Base-by-base conservation (phyloP, 2,888 invertebrate species). In the Timema cristinae region DNA sequence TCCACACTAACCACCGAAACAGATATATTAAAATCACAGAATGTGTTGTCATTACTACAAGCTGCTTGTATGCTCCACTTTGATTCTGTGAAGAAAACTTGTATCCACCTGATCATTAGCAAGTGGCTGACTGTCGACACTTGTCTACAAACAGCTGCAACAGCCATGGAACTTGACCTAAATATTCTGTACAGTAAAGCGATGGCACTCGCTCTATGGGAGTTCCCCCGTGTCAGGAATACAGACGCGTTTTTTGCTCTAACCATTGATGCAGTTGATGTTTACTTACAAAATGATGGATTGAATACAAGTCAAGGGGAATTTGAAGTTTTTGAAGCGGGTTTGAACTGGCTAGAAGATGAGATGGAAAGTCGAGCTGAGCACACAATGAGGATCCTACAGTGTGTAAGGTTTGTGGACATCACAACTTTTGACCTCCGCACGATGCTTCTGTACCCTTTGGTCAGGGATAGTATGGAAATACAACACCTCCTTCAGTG, bases 1-100 rank as follows among this genome's bases (percentile, higher is more conserved):
- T 66, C 76, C 51, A 76, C 81, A 47, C 74, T 77, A 48, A 78
- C 80, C 69, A 79, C 80, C 69, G 79, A 81, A 71, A 73, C 81
- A 71, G 75, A 78, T 16, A 49, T 71, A 11, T 32, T 73, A 16
- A 68, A 66, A 13, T 66, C 73, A 48, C 49, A 50, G 13, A 54
- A 73, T 13, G 68, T 73, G 15, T 67, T 73, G 0, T 72, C 73
- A 56, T 79, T 82, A 15, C 76, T 84, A 49, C 79, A 82, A 75
- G 79, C 82, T 4, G 79, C 83, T 15, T 80, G 80, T 73, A 82
- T 83, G 80, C 77, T 84, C 61, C 83, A 84, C 76, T 83, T 85
- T 74, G 77, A 78, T 0, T 69, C 77, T 11, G 78, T 84, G 48
- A 79, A 79, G 75, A 71, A 77, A n/a, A 70, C 68, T 73, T 67